Conservation (phyloP, 2,888 invertebrate species). For the Digitonthophagus gazella region DNA sequence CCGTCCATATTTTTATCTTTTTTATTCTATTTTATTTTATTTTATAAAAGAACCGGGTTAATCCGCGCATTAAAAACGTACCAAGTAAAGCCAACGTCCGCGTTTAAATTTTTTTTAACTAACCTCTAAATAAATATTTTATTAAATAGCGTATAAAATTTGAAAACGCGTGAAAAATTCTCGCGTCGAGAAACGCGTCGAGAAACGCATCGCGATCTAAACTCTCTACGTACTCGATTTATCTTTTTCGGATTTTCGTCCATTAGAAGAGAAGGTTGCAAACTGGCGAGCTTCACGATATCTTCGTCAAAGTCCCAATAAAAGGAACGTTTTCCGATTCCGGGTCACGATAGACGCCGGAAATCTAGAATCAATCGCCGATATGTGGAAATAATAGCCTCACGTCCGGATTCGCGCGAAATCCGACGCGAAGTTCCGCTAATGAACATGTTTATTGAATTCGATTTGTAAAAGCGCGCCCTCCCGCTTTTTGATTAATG, state of each 20-base stretch:
- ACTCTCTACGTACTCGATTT: too few species aligned
- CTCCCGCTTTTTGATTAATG: slow-evolving; percentile 8
- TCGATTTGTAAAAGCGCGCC: slow-evolving; percentile 11
- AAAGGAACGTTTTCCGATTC: neutral
- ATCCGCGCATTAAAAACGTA: too few species aligned
- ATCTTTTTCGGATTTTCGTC: too few species aligned
- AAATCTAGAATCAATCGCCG: slow-evolving; percentile 8
- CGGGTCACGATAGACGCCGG: neutral
- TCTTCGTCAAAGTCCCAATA: neutral
- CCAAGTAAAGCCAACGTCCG: neutral
- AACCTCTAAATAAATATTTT: neutral
- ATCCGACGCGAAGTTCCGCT: slow-evolving; percentile 2
- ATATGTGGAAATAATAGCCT: slow-evolving; percentile 13
- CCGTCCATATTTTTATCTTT: neutral
- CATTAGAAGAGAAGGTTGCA: too few species aligned
- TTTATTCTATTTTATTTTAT: neutral
- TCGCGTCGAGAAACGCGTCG: too few species aligned
- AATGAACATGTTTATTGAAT: slow-evolving; percentile 18
- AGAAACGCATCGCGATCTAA: too few species aligned
- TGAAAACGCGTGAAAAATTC: too few species aligned
- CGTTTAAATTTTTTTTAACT: neutral
- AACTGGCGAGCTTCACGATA: too few species aligned
- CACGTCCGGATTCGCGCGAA: slow-evolving; percentile 1
- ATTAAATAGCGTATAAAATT: too few species aligned
- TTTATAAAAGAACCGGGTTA: neutral